These are phyloP conservation scores for Mythimna ferrago DNA, from an alignment of 2,888 invertebrate genomes.

Conservation along the genomic window DNA sequence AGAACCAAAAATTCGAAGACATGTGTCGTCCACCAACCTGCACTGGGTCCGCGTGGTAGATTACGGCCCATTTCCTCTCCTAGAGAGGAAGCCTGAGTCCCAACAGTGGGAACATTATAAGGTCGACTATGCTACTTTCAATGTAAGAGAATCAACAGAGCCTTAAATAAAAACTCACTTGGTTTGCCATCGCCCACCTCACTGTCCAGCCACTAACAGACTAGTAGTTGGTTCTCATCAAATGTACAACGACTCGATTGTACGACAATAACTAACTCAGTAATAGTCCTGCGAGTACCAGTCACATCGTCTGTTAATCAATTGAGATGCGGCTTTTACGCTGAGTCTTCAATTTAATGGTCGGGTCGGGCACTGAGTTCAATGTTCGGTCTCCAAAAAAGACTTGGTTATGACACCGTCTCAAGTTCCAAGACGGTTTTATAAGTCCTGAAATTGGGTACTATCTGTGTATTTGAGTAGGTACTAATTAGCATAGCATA, in stretches of 20 bases:
- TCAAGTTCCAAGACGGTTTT: too few species aligned
- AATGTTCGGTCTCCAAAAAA: neutral
- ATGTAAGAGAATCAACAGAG: neutral
- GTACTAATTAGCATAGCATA: too few species aligned
- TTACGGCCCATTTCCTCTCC: too few species aligned
- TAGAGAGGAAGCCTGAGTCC: too few species aligned
- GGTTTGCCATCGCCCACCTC: slow-evolving; percentile 36
- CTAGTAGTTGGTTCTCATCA: slow-evolving; percentile 34
- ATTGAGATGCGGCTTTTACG: slow-evolving; percentile 31
- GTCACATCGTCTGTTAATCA: slow-evolving; percentile 44
- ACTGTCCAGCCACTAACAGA: slow-evolving; percentile 31
- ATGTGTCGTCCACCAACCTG: too few species aligned
- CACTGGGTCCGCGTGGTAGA: too few species aligned
- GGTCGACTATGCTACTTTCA: neutral
- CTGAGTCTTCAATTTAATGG: slow-evolving; percentile 15
- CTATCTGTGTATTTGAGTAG: too few species aligned
- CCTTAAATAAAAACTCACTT: slow-evolving; percentile 36
- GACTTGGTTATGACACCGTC: neutral
- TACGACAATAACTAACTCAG: slow-evolving; percentile 34
- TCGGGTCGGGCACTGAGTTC: neutral
- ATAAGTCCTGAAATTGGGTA: too few species aligned
- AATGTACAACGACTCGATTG: slow-evolving; percentile 51
- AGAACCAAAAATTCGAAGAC: too few species aligned
- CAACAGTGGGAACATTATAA: too few species aligned
- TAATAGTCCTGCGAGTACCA: slow-evolving; percentile 34